phyloP scores from a whole-genome alignment of 2,797 vertebrate species.

The Sebastes vulpes region DNA sequence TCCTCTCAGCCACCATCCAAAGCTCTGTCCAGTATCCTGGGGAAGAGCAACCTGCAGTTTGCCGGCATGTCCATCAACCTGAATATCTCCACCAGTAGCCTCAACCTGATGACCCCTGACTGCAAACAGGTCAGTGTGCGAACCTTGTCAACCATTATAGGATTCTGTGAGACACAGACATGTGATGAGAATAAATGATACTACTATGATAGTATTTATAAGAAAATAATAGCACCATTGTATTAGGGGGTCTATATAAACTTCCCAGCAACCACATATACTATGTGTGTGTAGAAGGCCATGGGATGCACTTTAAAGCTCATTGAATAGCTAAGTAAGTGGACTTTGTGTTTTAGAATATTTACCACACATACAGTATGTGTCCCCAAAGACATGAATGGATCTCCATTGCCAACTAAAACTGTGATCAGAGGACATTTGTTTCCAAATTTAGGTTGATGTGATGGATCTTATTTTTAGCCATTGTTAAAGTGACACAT shows the following conservation, averaged over 20 bases:
- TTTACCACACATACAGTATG: neutral
- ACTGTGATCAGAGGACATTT: neutral
- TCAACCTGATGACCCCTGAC: slow-evolving; percentile 96
- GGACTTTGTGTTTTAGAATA: neutral
- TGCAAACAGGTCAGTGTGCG: slow-evolving; percentile 92
- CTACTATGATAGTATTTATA: neutral
- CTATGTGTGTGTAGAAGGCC: neutral
- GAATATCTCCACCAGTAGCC: slow-evolving; percentile 97
- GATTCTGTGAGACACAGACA: neutral
- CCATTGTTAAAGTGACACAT: neutral
- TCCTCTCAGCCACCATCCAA: slow-evolving; percentile 93
- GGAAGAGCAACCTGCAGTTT: slow-evolving; percentile 98
- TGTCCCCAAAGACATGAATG: neutral
- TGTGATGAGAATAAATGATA: neutral
- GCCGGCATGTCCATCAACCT: slow-evolving; percentile 97
- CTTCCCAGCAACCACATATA: neutral
- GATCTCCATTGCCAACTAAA: neutral
- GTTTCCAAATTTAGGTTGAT: neutral
- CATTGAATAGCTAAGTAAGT: neutral
- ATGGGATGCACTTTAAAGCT: neutral
- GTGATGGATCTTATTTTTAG: neutral
- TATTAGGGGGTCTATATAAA: neutral
- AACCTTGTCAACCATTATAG: neutral
- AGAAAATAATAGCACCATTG: neutral
- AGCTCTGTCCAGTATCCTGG: slow-evolving; percentile 93